Evolutionary conservation across 2,888 invertebrate genomes (phyloP), one percentile per base, ranked within the genome.

Genomic region (Agrochola macilenta): DNA sequence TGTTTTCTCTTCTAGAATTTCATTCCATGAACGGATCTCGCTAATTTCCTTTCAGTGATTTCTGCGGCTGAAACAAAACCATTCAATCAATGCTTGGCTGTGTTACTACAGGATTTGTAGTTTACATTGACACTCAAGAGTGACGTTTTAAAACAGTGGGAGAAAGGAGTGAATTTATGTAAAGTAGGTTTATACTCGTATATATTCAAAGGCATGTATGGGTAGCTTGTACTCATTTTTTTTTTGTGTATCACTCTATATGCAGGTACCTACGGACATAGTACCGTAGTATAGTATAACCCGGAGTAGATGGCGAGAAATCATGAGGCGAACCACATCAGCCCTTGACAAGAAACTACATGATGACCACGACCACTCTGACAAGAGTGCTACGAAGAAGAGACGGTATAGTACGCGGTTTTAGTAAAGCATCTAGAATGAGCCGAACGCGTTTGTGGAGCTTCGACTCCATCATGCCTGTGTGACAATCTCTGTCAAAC

Each of bases 21-120:
- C 30, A 43, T 68, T 43, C 58, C 46, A 54, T 58, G 26, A 39
- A 54, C 58, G 20, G 63, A 66, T 12, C 39, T 54, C 12, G n/a
- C n/a, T 17, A 54, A 20, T 46, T 74, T 65, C 46, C 60, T 58
- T 74, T 57, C 35, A 39, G 52, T 74, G 68, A 49, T 39, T 54
- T 60, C 39, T 9, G 23, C 12, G 20, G 20, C 85, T 85, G 85
- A 69, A 85, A 85, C 77, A 85, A 84, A 52, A 66, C 26, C 30
- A 46, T 58, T 57, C 58, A 58, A n/a, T 72, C 5, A 63, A 57
- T 60, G 20, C 9, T 64, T 43, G 23, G 26, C 20, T 79, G 8
- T n/a, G n/a, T 26, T 49, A 65, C 14, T 58, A 69, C 23, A 73
- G 23, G 9, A 26, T 68, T 57, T 35, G n/a, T 35, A 35, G 9